Conservation (phyloP, 37 sponge, comb jelly and placozoan species). For the Cladorhizidae sp. region DNA sequence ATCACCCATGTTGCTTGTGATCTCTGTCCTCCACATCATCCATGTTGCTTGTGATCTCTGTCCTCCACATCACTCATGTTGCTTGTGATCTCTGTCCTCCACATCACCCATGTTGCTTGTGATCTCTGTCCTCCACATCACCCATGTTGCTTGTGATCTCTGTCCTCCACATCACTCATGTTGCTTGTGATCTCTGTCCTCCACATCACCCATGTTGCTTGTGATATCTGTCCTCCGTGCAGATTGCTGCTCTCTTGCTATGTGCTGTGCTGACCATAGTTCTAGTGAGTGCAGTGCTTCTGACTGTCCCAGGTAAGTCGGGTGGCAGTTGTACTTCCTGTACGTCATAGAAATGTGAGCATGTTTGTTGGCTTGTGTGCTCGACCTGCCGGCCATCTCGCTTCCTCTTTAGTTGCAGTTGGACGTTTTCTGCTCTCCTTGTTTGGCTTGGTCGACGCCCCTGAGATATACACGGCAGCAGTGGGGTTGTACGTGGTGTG, state of each 20-base stretch:
- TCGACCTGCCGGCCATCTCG: background rate
- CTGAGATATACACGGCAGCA: slow-evolving; percentile 92
- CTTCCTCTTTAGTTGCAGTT: slow-evolving; percentile 44
- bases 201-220: no score
- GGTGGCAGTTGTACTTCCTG: background rate
- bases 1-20: no score
- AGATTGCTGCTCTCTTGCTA: slow-evolving; percentile 48
- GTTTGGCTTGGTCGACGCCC: slow-evolving; percentile 57
- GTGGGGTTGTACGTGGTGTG: slow-evolving; percentile 87
- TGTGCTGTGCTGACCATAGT: slow-evolving; percentile 44
- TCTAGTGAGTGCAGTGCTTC: slow-evolving; percentile 48
- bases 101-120: no score
- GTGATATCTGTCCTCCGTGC: background rate
- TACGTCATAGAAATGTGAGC: background rate
- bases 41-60: no score
- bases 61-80: no score
- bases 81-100: no score
- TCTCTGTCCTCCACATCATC: no score
- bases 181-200: no score
- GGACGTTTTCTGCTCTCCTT: slow-evolving; percentile 74
- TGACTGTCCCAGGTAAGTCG: slow-evolving; percentile 68
- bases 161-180: no score
- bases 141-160: no score
- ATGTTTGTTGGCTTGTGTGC: background rate
- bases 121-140: no score